Evolutionary conservation across 1,140 invertebrate species (phyloP).

Genomic region (Battus philenor): DNA sequence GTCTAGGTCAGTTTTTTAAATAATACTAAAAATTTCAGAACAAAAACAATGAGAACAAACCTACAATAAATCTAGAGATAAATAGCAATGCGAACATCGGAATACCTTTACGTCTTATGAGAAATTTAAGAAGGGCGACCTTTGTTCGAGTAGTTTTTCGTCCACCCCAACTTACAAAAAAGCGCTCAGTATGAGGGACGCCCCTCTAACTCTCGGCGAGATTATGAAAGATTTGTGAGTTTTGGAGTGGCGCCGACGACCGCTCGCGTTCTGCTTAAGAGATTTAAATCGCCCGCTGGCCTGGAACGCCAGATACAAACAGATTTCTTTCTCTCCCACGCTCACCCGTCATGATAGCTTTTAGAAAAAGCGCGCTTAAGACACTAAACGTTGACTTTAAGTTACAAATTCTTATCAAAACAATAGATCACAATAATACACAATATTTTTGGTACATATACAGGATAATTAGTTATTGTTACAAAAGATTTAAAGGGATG

Average conservation of each 20-base stretch:
- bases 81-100: constrained; percentile 5
- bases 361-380: no score
- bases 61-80: no score
- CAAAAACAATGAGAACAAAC: neutral
- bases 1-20: no score
- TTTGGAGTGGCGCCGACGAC: constrained; percentile 49
- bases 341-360: constrained; percentile 33
- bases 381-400: neutral
- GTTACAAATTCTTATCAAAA: neutral
- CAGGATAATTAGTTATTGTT: no score
- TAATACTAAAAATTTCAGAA: no score
- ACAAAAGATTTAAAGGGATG: no score
- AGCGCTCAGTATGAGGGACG: constrained; percentile 55
- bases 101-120: constrained; percentile 14
- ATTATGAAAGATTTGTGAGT: constrained; percentile 77
- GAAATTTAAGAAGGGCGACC: constrained; percentile 14
- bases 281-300: constrained; percentile 70
- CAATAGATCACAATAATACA: neutral
- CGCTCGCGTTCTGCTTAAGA: constrained; percentile 63
- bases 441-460: constrained; percentile 5
- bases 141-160: constrained; percentile 33
- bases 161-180: constrained; percentile 23
- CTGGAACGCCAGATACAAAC: constrained; percentile 71
- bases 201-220: constrained; percentile 54
- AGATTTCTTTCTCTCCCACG: constrained; percentile 51